These are phyloP conservation scores for Hesperophylax magnus DNA, from an alignment of 1,140 invertebrate genomes.

Conservation along the genomic window DNA sequence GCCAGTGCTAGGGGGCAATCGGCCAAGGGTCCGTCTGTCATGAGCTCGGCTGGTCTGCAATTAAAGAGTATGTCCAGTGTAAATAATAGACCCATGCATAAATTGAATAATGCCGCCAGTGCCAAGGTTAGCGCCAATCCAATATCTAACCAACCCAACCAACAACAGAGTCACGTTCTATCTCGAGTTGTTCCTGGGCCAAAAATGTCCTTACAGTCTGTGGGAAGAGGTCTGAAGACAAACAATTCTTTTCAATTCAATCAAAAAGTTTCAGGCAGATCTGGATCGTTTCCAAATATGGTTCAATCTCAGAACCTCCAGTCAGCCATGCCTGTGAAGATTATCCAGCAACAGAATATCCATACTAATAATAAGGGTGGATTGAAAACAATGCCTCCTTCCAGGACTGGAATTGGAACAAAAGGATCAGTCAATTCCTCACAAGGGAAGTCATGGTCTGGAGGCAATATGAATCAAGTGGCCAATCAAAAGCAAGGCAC, in stretches of 20 bases:
- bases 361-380: slow-evolving; percentile 37
- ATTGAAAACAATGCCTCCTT: slow-evolving; percentile 35
- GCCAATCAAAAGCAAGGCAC: slow-evolving; percentile 36
- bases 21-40: not conserved
- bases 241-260: slow-evolving; percentile 35
- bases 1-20: not conserved
- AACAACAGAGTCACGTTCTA: slow-evolving; percentile 34
- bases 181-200: slow-evolving; percentile 47
- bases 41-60: not conserved
- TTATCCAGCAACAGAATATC: slow-evolving; percentile 48
- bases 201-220: slow-evolving; percentile 43
- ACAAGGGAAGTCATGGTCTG: slow-evolving; percentile 38
- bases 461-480: slow-evolving; percentile 17
- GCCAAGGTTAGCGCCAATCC: not conserved
- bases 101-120: slow-evolving; percentile 61
- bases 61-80: not conserved
- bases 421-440: slow-evolving; percentile 22
- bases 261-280: slow-evolving; percentile 23
- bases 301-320: slow-evolving; percentile 43
- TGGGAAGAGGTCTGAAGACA: slow-evolving; percentile 43
- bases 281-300: slow-evolving; percentile 32
- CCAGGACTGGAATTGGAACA: slow-evolving; percentile 37
- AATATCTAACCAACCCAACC: not conserved
- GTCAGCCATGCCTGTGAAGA: slow-evolving; percentile 45
- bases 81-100: slow-evolving; percentile 6